Evolutionary conservation across 53 echinoderm and acorn worm species (phyloP), one percentile per base, ranked within the genome.

Genomic region (Temnopleurus reevesii): DNA sequence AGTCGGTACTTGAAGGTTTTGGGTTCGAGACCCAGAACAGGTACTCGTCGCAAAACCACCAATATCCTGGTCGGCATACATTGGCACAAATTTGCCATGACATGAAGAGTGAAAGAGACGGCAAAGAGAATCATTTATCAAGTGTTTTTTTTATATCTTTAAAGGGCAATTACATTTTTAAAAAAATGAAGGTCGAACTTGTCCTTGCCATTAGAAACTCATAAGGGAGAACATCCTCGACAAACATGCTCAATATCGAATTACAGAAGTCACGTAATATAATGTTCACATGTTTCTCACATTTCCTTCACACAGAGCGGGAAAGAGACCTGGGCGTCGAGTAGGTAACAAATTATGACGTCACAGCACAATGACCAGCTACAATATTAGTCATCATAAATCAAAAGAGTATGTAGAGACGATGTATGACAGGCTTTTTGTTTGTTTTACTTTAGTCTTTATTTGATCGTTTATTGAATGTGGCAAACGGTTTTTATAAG

Each of bases 341-440:
- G 83, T 83, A 55, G 83, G 83, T 83, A 53, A 83, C 13, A 83
- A 83, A 53, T 79, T 79, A 79, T 83, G 83, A 83, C 83, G 83
- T 83, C 83, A 83, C 83, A 55, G 83, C 83, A 28, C 79, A 79
- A 79, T 79, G 79, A 79, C 79, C 79, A 49, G 49, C 46, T 46
- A 4, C 49, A 46, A 79, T n/a, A n/a, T n/a, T 10, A 79, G 79
- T 79, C n/a, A 47, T 47, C 79, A 79, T 79, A 41, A 79, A 47
- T 79, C 79, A 17, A 49, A 46, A 79, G 38, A 46, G 15, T 47
- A 33, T 46, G 53, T 15, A 10, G 9, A 51, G 8, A 51, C 53
- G 8, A 15, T 51, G 53, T 15, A 51, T 51, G 9, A 51, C 53
- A 15, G 53, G 53, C 8, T 51, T 51, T 51, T 51, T 15, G 8